Evolutionary conservation across 92 coral and sea anemone species (phyloP).

Genomic region (Porites evermanni): DNA sequence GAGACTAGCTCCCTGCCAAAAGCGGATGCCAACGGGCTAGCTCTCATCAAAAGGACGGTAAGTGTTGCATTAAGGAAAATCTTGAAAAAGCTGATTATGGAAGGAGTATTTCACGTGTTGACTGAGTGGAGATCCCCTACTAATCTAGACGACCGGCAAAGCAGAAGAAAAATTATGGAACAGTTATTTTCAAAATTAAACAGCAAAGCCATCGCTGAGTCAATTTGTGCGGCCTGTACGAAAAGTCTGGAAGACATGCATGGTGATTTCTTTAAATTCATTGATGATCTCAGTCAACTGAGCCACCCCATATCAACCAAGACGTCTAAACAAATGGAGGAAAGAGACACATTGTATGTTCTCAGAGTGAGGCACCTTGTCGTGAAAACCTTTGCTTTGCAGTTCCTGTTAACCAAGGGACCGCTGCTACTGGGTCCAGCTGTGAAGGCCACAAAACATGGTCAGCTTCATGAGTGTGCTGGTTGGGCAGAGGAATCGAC

Average conservation of each 20-base stretch:
- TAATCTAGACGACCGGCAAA: slow-evolving; percentile 15
- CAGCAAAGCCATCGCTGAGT: slow-evolving; percentile 20
- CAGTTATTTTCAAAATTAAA: slow-evolving; percentile 51
- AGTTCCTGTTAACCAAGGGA: slow-evolving; percentile 52
- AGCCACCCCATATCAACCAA: background rate
- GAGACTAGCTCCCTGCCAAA: background rate
- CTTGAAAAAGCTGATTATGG: slow-evolving; percentile 49
- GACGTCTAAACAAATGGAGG: slow-evolving; percentile 1
- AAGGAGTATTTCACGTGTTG: slow-evolving; percentile 34
- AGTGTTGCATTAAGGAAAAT: slow-evolving; percentile 6
- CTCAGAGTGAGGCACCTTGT: slow-evolving; percentile 57
- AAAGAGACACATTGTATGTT: slow-evolving; percentile 38
- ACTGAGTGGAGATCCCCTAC: slow-evolving; percentile 16
- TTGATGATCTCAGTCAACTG: slow-evolving; percentile 30
- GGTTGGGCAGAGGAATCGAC: slow-evolving; percentile 21
- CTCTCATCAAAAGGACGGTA: slow-evolving; percentile 18
- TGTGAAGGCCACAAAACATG: slow-evolving; percentile 40
- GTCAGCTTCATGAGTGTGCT: slow-evolving; percentile 33
- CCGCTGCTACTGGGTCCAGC: slow-evolving; percentile 42
- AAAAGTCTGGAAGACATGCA: slow-evolving; percentile 27
- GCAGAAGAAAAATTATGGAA: slow-evolving; percentile 60
- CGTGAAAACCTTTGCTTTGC: slow-evolving; percentile 48
- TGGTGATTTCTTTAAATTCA: slow-evolving; percentile 16
- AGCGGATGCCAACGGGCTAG: slow-evolving; percentile 26
- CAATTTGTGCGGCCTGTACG: slow-evolving; percentile 40